Base-by-base conservation (phyloP, 2,113 vertebrate species). In the Phasianus colchicus region DNA sequence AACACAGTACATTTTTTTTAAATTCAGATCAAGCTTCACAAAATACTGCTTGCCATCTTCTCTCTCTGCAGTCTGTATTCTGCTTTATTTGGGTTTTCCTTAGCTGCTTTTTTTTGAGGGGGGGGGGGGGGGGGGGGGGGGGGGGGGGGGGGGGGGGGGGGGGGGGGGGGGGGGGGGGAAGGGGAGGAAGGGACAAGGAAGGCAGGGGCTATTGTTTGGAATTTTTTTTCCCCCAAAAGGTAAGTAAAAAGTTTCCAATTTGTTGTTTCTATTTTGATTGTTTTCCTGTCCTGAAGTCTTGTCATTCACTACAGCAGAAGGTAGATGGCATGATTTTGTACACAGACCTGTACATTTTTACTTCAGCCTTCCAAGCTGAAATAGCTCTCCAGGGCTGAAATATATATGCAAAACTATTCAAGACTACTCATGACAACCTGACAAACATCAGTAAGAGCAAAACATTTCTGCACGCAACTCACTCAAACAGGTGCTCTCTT, bases 221-320 rank as follows among this genome's bases (percentile, higher is more conserved):
- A 66, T 5, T 32, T 70, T 89, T 89, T 45, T 63, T 40, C 67
- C 40, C 67, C 45, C 30, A 42, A 27, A 76, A 74, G 75, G 81
- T 96, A 89, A 91, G 89, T 72, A 89, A 84, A 90, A 48, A 54
- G 13, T 60, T 86, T 93, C 60, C 42, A 10, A 16, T 50, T 38
- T 7, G 3, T 30, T 89, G 8, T 65, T 94, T 58, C 75, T 85
- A 22, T 70, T 50, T 55, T 17, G 4, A 50, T 74, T 52, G 20
- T 63, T 79, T 78, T 81, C 47, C 67, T 70, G 30, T 32, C 61
- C 72, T 78, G 40, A 90, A 72, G 75, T 88, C 6, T 18, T 74
- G 73, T 48, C 2, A 0, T 78, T 91, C 63, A 16, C 76, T 61
- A 15, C 27, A 86, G 61, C 17, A 72, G 88, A 91, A 92, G 69